Percentiles rank a stretch among this genome's conserved stretches.
phyloP scores from a whole-genome alignment of 1,140 invertebrate species.

The Spodoptera frugiperda region DNA sequence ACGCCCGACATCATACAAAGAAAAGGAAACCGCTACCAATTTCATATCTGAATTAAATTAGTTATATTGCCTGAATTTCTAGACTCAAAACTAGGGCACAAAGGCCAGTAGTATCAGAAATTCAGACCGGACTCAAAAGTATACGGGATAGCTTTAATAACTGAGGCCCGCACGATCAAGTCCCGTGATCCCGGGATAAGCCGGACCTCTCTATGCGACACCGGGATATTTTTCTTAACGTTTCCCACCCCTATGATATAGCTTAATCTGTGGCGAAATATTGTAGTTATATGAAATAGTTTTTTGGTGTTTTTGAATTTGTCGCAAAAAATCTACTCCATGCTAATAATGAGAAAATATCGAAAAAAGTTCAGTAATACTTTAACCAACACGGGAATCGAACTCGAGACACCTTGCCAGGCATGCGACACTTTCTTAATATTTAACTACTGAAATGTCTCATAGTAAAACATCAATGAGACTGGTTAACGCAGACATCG shows the following conservation, averaged over 20 bases:
- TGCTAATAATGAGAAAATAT: too few relatives aligned
- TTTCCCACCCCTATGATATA: background rate
- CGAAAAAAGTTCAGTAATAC: too few relatives aligned
- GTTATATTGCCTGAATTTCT: slow-evolving; percentile 21
- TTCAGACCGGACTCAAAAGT: background rate
- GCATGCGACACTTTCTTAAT: too few relatives aligned
- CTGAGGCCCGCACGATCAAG: background rate
- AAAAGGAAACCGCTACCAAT: slow-evolving; percentile 15
- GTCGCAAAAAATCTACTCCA: too few relatives aligned
- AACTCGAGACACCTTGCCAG: too few relatives aligned
- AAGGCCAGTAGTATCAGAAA: background rate
- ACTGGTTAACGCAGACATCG: too few relatives aligned
- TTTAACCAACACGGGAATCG: too few relatives aligned
- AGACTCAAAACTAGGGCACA: slow-evolving; percentile 13
- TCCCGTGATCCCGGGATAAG: slow-evolving; percentile 38
- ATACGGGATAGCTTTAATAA: slow-evolving; percentile 20
- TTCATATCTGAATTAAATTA: slow-evolving; percentile 14
- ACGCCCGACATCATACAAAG: slow-evolving; percentile 7
- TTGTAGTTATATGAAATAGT: too few relatives aligned
- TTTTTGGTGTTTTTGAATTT: too few relatives aligned
- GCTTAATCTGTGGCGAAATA: too few relatives aligned
- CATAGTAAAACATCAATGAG: too few relatives aligned
- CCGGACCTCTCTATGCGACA: slow-evolving; percentile 19
- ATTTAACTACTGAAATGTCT: too few relatives aligned
- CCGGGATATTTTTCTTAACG: slow-evolving; percentile 23